A percentile compares a stretch with the other conserved stretches of the same genome.
Conservation (phyloP, 2,888 invertebrate genomes). For the Buathra laborator region DNA sequence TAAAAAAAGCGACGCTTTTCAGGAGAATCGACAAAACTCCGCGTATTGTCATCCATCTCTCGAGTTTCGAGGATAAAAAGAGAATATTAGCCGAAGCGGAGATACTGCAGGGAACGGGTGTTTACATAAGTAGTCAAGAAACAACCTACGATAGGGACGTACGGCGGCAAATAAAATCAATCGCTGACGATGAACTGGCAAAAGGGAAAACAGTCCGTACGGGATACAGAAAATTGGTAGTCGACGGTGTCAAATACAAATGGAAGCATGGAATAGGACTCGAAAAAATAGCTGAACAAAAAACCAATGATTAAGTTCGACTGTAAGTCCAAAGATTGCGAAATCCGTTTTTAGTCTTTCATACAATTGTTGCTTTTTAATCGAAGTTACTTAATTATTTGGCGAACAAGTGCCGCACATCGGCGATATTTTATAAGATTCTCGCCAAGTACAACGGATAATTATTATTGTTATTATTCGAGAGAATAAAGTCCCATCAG, state of each 20-base stretch:
- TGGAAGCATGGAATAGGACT: constrained; percentile 9
- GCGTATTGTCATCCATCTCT: not conserved
- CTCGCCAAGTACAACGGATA: not conserved
- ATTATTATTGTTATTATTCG: constrained; percentile 7
- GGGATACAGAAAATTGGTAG: constrained; percentile 11
- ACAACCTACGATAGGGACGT: constrained; percentile 16
- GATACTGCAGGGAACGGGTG: not conserved
- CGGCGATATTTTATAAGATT: not conserved
- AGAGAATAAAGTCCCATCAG: not conserved
- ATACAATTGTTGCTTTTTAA: not conserved
- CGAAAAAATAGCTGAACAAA: not conserved
- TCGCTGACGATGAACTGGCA: not conserved
- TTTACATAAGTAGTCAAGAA: not conserved
- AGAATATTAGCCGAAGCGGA: not conserved
- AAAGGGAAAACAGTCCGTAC: not conserved
- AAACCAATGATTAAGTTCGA: not conserved
- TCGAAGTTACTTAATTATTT: not conserved
- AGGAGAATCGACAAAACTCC: not conserved
- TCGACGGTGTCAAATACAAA: constrained; percentile 2
- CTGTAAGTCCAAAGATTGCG: not conserved
- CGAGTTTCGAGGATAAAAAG: not conserved
- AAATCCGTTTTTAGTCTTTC: not conserved
- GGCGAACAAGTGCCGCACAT: not conserved
- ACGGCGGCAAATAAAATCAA: constrained; percentile 7
- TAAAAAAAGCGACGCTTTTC: not conserved